Evolutionary conservation across 1,140 invertebrate species (phyloP), one percentile per base, ranked within the genome.

Genomic region (Epicauta chinensis): DNA sequence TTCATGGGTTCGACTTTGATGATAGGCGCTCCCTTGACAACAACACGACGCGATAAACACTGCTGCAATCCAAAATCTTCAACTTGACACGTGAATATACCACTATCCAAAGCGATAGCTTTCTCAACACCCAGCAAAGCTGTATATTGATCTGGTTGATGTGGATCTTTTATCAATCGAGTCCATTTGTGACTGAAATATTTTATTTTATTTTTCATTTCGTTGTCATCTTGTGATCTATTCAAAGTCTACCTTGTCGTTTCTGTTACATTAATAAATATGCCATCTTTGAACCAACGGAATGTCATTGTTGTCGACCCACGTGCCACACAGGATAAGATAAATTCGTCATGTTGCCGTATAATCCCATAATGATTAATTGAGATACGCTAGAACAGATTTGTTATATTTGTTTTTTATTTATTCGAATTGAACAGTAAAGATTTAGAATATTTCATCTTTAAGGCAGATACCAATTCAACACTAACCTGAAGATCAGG

Each of bases 281-380:
- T 77, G 2, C 82, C 81, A 64, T 91, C 86, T 66, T 89, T 91
- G 73, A 82, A 88, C 87, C 87, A 91, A 23, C 78, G 77, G 64
- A 89, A 89, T 29, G 75, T 77, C 62, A 86, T 83, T 31, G 77
- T 74, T 2, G 82, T 78, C 46, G 85, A 87, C 52, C 86, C 87
- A 60, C 86, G 81, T 30, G 86, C 85, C 39, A 80, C 74, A 62
- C 87, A 91, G 39, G 82, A 84, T 56, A 91, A 71, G 57, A 83
- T 80, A 58, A 89, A 87, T 64, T 86, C 81, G 53, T 84, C 84
- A 12, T 80, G 81, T 63, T 86, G 78, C 65, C 82, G 81, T 50
- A 89, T 80, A 56, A 81, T 75, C 34, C 77, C 74, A 31, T 73
- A 70, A 66, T 81, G 78, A 71, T 81, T 82, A 45, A 82, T 72